Base-by-base conservation (phyloP, 2,888 invertebrate genomes). In the Protonemura montana region DNA sequence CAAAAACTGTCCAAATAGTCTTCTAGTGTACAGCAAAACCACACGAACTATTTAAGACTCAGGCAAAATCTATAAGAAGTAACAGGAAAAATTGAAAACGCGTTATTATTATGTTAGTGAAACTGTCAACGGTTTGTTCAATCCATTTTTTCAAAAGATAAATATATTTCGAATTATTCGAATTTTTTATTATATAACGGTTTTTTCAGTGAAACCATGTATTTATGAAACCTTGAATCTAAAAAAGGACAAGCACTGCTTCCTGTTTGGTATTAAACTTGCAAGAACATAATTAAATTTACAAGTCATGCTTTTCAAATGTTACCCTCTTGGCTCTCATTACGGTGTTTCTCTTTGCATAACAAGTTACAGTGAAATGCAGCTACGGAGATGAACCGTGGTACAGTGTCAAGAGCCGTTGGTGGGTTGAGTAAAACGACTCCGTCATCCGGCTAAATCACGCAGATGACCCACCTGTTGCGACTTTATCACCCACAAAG, bases 381-480 rank as follows among this genome's bases (percentile, higher is more conserved):
- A 59, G 6, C 59, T 3, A 59, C 59, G 21, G 59, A 35, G 35
- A 35, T 10, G 35, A 59, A 59, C 59, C 59, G 6, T 21, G 59
- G n/a, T 10, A 35, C 35, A 35, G 35, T 10, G 35, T 35, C 35
- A 10, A 35, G 10, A 10, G 5, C 35, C 3, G 35, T 35, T 10
- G 35, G 35, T 59, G 13, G 59, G 16, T 59, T 21, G 59, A 10
- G 59, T 10, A 59, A 59, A 59, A 59, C 28, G 21, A 26, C 59
- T 42, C 28, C 42, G 76, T 26, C 42, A 84, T 27, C 59, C 84
- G 76, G 84, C 76, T 84, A 76, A 84, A 84, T 84, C 84, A 84
- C 76, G 3, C 28, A 76, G 59, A 84, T 84, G 59, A 59, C 27
- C 84, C 84, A 84, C 84, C 84, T 84, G 84, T 84, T 84, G 83